These are phyloP conservation scores for Alitta virens DNA, from an alignment of 2,888 invertebrate species.

Conservation along the genomic window DNA sequence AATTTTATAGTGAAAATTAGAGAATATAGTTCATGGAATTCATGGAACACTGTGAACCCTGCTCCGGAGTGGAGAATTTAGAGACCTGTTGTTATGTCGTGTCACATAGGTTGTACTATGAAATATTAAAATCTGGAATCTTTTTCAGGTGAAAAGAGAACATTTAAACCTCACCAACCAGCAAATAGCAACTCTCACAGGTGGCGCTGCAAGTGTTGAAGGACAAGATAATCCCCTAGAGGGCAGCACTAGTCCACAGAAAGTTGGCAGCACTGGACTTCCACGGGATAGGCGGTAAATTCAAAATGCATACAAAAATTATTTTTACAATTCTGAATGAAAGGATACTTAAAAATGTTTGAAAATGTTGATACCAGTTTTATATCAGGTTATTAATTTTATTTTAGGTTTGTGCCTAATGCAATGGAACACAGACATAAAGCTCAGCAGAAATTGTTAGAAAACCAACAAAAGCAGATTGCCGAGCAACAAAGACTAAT, in stretches of 20 bases:
- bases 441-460: slow-evolving; percentile 50
- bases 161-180: neutral
- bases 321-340: too few relatives aligned
- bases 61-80: too few relatives aligned
- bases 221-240: neutral
- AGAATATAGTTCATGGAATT: too few relatives aligned
- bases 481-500: slow-evolving; percentile 34
- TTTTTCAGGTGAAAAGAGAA: slow-evolving; percentile 13
- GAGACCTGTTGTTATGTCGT: too few relatives aligned
- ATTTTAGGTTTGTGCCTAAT: slow-evolving; percentile 20
- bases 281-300: slow-evolving; percentile 10
- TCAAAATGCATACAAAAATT: too few relatives aligned
- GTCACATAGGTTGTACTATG: too few relatives aligned
- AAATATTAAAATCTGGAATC: neutral
- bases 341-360: neutral
- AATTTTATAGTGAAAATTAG: too few relatives aligned
- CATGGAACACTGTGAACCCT: too few relatives aligned
- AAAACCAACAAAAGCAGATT: slow-evolving; percentile 48
- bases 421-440: slow-evolving; percentile 47
- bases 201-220: neutral
- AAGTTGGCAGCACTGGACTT: neutral
- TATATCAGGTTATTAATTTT: too few relatives aligned
- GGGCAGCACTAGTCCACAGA: neutral
- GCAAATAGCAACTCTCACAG: neutral
- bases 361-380: neutral